Evolutionary conservation across 2,888 invertebrate genomes (phyloP).

Genomic region (Apoderus coryli): DNA sequence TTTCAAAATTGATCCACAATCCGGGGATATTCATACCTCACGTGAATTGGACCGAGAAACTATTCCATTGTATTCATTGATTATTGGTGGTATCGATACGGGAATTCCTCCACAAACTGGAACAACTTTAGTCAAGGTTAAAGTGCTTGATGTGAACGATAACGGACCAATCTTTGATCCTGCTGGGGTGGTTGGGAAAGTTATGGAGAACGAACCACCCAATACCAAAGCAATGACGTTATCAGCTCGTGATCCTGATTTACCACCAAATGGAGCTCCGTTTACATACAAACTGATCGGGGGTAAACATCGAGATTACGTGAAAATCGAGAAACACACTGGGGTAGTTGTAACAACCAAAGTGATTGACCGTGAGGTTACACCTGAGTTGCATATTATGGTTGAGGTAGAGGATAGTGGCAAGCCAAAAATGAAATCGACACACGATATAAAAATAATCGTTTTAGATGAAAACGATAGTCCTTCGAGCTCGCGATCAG

Average conservation of each 20-base stretch:
- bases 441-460: slow-evolving; percentile 58
- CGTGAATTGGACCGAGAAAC: slow-evolving; percentile 69
- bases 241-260: slow-evolving; percentile 77
- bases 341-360: slow-evolving; percentile 67
- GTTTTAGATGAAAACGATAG: slow-evolving; percentile 84
- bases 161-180: slow-evolving; percentile 76
- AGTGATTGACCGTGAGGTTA: slow-evolving; percentile 69
- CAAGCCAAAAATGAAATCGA: slow-evolving; percentile 66
- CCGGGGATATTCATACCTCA: slow-evolving; percentile 68
- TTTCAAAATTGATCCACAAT: slow-evolving; percentile 78
- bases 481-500: slow-evolving; percentile 70
- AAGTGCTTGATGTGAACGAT: slow-evolving; percentile 79
- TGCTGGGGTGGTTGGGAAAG: slow-evolving; percentile 53
- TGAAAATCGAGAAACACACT: slow-evolving; percentile 64
- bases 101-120: slow-evolving; percentile 85
- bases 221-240: slow-evolving; percentile 72
- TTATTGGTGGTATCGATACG: slow-evolving; percentile 77
- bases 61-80: slow-evolving; percentile 55
- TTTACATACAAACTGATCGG: slow-evolving; percentile 69
- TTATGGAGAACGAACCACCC: slow-evolving; percentile 76
- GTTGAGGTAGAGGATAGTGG: slow-evolving; percentile 86
- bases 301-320: slow-evolving; percentile 60
- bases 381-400: slow-evolving; percentile 55
- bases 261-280: slow-evolving; percentile 82
- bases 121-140: slow-evolving; percentile 69